A percentile compares a stretch with the other conserved stretches of the same genome.
Conservation (phyloP, 2,888 invertebrate species). For the Eupsilia transversa region DNA sequence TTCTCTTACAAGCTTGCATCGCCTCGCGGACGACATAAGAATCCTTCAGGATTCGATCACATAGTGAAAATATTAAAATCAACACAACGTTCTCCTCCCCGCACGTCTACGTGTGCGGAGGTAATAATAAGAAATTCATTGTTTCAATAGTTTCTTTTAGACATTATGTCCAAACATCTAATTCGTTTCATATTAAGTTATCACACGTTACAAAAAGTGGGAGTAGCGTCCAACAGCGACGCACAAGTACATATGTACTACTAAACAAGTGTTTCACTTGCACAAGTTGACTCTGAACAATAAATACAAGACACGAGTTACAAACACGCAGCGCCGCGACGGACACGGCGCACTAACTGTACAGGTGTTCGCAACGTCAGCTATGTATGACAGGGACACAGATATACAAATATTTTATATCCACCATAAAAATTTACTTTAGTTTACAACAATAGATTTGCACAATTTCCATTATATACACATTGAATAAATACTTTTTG, state of each 20-base stretch:
- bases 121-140: conserved; percentile 60
- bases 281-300: conserved; percentile 29
- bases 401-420: conserved; percentile 67
- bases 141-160: conserved; percentile 57
- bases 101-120: conserved; percentile 50
- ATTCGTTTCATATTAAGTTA: conserved; percentile 69
- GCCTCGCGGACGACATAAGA: conserved; percentile 48
- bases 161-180: conserved; percentile 60
- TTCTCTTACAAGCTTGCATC: conserved; percentile 45
- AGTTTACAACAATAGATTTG: conserved; percentile 66
- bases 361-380: neutral
- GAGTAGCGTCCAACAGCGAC: conserved; percentile 51
- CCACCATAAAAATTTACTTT: conserved; percentile 63
- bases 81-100: conserved; percentile 57
- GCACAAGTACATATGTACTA: conserved; percentile 50
- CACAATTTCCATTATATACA: conserved; percentile 69
- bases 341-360: neutral
- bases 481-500: conserved; percentile 71
- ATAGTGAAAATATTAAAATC: conserved; percentile 59
- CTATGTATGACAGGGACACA: conserved; percentile 40
- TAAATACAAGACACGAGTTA: conserved; percentile 30
- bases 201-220: conserved; percentile 67
- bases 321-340: conserved; percentile 19
- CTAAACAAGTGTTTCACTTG: conserved; percentile 41
- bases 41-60: conserved; percentile 57